Base-by-base conservation (phyloP, 1,140 invertebrate genomes). In the Elysia chlorotica region DNA sequence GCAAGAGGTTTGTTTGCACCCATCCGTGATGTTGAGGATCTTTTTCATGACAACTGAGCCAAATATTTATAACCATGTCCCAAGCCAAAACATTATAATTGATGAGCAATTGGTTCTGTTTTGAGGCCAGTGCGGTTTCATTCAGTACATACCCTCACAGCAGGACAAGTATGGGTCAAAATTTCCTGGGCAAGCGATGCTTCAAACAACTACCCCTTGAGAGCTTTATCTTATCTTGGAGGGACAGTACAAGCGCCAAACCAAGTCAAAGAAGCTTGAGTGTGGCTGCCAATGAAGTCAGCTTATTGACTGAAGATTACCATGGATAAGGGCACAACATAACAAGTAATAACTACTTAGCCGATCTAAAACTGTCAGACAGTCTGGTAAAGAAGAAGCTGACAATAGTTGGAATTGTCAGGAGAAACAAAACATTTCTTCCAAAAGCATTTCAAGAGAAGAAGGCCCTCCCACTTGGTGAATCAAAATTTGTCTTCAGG, bases 161-260 rank as follows among this genome's bases (percentile, higher is more conserved):
- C 88, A 88, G 2, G 81, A 79, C 54, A 89, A 88, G 75, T 89
- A 88, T 85, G 82, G 86, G 76, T 89, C 31, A 89, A 88, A 78
- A 67, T 84, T 37, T 83, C 65, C 66, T 62, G 54, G 65, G 65
- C 37, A n/a, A 14, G 38, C 69, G 73, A 80, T 71, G 14, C 71
- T 48, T 0, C 59, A 36, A 73, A 65, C 25, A 54, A 67, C 48
- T 79, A 73, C 72, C 71, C 71, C 17, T 33, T 78, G 17, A 59
- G 59, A 38, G 71, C 35, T 31, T 19, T 73, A 4, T 5, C 71
- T n/a, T 77, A 77, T 59, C 41, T 76, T 10, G 75, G 14, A 69
- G 69, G 31, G 21, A 31, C 31, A 25, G 5, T 48, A 37, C 30
- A 33, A 19, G 37, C 10, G 35, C 41, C 48, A 10, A 36, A 33